phyloP scores from a whole-genome alignment of 2,797 vertebrate species.

The Limnodromus scolopaceus region DNA sequence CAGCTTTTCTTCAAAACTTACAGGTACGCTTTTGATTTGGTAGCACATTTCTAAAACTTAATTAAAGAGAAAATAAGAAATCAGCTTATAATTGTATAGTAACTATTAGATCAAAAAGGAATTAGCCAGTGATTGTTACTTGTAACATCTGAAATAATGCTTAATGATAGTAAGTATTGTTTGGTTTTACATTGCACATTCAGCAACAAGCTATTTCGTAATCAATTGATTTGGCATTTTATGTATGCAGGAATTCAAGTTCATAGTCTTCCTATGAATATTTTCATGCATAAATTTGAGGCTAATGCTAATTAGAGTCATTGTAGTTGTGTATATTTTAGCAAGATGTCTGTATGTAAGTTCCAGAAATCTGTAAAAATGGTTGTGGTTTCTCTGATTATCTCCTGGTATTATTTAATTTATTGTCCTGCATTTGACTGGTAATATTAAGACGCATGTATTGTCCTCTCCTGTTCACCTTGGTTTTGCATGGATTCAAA shows the following conservation, averaged over 20 bases:
- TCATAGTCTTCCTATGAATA: background rate
- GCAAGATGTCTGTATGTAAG: background rate
- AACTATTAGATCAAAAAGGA: background rate
- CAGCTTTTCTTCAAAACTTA: slow-evolving; percentile 82
- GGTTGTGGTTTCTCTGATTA: background rate
- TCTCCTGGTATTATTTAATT: background rate
- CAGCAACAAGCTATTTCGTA: background rate
- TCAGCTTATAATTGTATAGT: background rate
- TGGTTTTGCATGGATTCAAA: background rate
- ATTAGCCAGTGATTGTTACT: background rate
- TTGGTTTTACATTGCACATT: background rate
- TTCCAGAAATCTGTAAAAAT: background rate
- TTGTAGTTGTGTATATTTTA: background rate
- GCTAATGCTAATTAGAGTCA: background rate
- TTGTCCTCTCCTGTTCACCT: background rate
- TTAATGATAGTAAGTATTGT: background rate
- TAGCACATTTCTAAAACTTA: background rate
- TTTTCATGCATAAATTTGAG: background rate
- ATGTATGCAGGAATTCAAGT: background rate
- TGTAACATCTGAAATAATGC: background rate
- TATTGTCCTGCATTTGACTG: background rate
- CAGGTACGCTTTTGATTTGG: slow-evolving; percentile 80
- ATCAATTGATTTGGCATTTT: background rate
- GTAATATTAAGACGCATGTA: rapidly evolving
- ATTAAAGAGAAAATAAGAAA: background rate